Conservation (phyloP, 2,113 vertebrate genomes). For the Neopipo cinnamomea region DNA sequence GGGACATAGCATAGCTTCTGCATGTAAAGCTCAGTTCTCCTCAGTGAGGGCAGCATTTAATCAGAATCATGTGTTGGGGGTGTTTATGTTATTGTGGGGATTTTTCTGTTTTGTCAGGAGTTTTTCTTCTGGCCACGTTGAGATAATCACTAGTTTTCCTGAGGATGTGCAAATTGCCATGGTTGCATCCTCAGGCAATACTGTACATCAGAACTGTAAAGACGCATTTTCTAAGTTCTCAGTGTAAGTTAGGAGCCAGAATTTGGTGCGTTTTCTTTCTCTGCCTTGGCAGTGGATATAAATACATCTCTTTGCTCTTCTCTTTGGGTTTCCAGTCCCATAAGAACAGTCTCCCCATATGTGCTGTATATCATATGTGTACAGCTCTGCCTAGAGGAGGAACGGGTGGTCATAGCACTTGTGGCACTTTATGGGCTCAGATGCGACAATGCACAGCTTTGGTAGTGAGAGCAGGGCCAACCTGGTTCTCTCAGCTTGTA, state of each 20-base stretch:
- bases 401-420: neutral
- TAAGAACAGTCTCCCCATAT: neutral
- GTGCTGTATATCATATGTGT: rapidly evolving
- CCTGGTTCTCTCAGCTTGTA: too few species aligned
- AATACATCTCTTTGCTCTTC: neutral
- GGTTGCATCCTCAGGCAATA: neutral
- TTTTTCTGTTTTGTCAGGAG: neutral
- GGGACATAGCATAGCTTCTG: neutral
- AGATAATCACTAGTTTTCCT: conserved; percentile 10
- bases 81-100: neutral
- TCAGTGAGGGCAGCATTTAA: neutral
- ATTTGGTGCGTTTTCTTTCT: neutral
- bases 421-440: neutral
- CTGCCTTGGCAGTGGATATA: neutral
- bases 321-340: neutral
- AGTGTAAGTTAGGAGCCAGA: neutral
- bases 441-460: rapidly evolving
- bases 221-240: neutral
- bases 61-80: neutral
- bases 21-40: neutral
- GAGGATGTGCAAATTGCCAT: neutral
- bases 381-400: neutral
- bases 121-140: neutral
- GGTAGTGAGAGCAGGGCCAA: rapidly evolving
- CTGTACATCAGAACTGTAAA: neutral